Percentiles rank a stretch among this genome's conserved stretches.
These are phyloP conservation scores for Phenganax marumi DNA, from an alignment of 92 coral and sea anemone species.

Conservation along the genomic window DNA sequence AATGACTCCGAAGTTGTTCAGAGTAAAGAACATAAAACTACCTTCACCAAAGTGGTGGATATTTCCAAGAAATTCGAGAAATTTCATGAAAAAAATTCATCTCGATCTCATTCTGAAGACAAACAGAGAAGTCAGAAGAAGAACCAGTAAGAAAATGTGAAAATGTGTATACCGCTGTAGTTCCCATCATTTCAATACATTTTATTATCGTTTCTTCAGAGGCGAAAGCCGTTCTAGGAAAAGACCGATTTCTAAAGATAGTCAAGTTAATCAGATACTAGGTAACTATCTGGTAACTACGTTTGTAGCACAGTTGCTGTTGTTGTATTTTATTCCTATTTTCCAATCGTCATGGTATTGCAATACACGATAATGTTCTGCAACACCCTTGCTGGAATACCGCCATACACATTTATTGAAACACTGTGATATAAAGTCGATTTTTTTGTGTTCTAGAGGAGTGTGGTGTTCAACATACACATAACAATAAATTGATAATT, in stretches of 20 bases:
- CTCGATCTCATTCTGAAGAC: slow-evolving; percentile 23
- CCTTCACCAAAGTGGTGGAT: slow-evolving; percentile 15
- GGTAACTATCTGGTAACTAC: not conserved
- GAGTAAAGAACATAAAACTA: not conserved
- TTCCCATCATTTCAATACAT: not conserved
- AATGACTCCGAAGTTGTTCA: not conserved
- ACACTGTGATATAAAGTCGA: not conserved
- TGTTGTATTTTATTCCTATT: not conserved
- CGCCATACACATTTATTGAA: not conserved
- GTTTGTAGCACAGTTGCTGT: not conserved
- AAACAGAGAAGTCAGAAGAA: slow-evolving; percentile 45
- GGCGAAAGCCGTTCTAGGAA: not conserved
- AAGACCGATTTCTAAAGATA: slow-evolving; percentile 31
- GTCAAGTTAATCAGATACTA: slow-evolving; percentile 40
- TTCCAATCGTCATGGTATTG: not conserved
- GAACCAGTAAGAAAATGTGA: slow-evolving; percentile 47
- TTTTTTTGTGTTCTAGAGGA: slow-evolving; percentile 53
- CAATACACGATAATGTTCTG: no score
- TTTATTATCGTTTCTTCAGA: not conserved
- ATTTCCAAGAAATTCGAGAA: slow-evolving; percentile 19
- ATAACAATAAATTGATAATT: slow-evolving; percentile 73
- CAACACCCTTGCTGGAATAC: no score
- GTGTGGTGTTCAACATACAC: slow-evolving; percentile 87
- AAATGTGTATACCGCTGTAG: not conserved
- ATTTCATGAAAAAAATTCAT: not conserved